Conservation (phyloP, 2,797 vertebrate species). For the Cyclura pinguis region DNA sequence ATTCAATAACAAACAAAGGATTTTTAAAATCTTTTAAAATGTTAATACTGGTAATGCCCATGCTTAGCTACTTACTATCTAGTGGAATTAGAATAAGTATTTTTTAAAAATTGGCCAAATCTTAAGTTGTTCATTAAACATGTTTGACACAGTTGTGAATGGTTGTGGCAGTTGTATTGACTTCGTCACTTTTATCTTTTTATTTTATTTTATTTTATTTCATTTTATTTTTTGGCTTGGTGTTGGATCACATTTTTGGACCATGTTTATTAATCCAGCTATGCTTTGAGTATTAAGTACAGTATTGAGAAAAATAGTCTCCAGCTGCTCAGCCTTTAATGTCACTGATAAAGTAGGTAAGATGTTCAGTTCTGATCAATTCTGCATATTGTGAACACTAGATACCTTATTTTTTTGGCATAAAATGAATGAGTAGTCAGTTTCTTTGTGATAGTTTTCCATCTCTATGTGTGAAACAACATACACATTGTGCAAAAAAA, state of each 20-base stretch:
- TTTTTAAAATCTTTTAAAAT: conserved; percentile 36
- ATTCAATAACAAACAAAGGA: conserved; percentile 53
- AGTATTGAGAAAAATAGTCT: background rate
- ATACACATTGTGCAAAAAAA: background rate
- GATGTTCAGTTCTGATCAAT: conserved; percentile 20
- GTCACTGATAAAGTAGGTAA: background rate
- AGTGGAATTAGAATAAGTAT: conserved; percentile 30
- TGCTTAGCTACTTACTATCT: conserved; percentile 49
- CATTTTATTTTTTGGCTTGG: conserved; percentile 33
- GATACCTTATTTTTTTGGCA: background rate
- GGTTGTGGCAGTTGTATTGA: conserved; percentile 25
- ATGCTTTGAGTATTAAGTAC: conserved; percentile 35
- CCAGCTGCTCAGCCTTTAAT: background rate
- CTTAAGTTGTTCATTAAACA: conserved; percentile 47
- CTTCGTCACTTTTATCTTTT: conserved; percentile 61
- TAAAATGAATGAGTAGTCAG: background rate
- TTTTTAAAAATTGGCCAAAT: conserved; percentile 54
- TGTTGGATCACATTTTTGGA: conserved; percentile 25
- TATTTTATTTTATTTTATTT: no score
- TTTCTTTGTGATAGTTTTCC: background rate
- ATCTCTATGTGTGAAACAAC: background rate
- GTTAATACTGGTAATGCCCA: conserved; percentile 47
- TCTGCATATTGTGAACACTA: background rate
- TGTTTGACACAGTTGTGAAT: conserved; percentile 6
- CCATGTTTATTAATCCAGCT: background rate